Evolutionary conservation across 1,140 invertebrate genomes (phyloP).

Genomic region (Drosophila insularis): DNA sequence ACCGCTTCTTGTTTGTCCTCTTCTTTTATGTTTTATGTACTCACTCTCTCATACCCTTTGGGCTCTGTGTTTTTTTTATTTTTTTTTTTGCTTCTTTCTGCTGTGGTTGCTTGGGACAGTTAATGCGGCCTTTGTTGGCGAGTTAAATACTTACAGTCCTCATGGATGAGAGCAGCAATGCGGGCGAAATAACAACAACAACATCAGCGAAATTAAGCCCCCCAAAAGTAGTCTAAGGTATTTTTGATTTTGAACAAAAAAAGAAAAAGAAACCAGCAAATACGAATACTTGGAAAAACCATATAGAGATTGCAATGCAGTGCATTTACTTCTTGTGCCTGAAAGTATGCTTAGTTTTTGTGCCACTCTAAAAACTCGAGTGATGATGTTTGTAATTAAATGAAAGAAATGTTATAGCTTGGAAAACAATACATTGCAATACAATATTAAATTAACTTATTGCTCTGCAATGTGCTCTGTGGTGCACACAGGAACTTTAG

Average conservation of each 20-base stretch:
- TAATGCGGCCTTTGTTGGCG: constrained; percentile 35
- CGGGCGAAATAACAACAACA: background rate
- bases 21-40: background rate
- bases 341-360: no score
- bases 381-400: no score
- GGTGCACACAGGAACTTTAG: no score
- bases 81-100: background rate
- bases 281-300: no score
- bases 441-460: no score
- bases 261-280: no score
- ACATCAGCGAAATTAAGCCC: background rate
- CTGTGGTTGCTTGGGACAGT: constrained; percentile 30
- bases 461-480: no score
- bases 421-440: no score
- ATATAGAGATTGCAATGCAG: no score
- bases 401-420: no score
- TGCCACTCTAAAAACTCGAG: no score
- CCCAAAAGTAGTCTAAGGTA: background rate
- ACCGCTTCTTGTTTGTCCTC: background rate
- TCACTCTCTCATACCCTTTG: background rate
- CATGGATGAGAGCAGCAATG: background rate
- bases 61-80: background rate
- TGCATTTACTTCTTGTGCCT: no score
- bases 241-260: background rate
- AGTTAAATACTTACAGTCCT: constrained; percentile 19